Percentiles rank a stretch among this genome's conserved stretches.
Conservation (phyloP, 2,113 vertebrate genomes). For the Menura novaehollandiae region DNA sequence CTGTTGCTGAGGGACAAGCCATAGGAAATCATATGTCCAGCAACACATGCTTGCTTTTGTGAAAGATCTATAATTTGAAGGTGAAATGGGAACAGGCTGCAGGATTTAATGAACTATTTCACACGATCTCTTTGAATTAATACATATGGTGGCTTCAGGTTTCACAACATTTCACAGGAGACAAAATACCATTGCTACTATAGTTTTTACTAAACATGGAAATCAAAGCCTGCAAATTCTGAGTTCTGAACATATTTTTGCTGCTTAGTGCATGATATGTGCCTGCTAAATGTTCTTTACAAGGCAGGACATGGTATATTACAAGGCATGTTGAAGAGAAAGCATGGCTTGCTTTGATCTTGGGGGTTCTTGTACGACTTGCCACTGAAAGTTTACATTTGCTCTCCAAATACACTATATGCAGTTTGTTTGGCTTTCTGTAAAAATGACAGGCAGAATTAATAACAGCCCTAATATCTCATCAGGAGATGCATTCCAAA, state of each 20-base stretch:
- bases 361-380: not conserved
- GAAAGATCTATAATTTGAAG: not conserved
- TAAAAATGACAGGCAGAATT: slow-evolving; percentile 35
- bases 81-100: not conserved
- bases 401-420: not conserved
- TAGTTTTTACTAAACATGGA: not conserved
- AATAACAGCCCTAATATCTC: slow-evolving; percentile 32
- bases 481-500: slow-evolving; percentile 50
- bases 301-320: not conserved
- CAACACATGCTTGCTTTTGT: not conserved
- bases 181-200: not conserved
- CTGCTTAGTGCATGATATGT: not conserved
- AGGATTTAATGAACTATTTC: not conserved
- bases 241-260: not conserved
- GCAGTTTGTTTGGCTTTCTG: slow-evolving; percentile 35
- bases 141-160: not conserved
- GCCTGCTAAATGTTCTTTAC: not conserved
- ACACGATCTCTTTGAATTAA: not conserved
- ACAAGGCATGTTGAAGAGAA: not conserved
- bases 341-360: not conserved
- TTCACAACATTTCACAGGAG: not conserved
- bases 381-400: not conserved
- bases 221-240: not conserved
- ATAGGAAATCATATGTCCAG: not conserved
- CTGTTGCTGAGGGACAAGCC: not conserved